Evolutionary conservation across 1,140 invertebrate genomes (phyloP), one percentile per base, ranked within the genome.

Genomic region (Nautilus pompilius): DNA sequence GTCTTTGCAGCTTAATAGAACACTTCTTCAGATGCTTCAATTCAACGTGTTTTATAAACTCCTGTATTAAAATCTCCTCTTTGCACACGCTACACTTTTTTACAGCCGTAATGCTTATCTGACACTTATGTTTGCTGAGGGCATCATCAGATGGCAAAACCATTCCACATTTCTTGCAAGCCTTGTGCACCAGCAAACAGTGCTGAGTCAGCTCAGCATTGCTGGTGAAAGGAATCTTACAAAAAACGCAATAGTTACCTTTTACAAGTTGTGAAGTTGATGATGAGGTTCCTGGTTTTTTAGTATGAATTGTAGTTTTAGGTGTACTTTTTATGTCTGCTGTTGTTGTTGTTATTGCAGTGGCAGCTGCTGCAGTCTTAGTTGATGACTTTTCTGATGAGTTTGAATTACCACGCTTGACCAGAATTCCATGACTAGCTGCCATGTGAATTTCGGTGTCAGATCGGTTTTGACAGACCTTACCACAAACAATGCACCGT

Each of bases 131-230:
- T 10, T 62, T 69, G 3, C 45, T 26, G 1, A 79, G 62, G 13
- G 75, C 70, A 33, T 63, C 62, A 30, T 67, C 67, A 33, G 71
- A 70, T n/a, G 73, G 66, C 1, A 79, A 75, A 5, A 79, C 77
- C 72, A 79, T 75, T 15, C 77, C 75, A 69, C 77, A 79, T 34
- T 69, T 73, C 53, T 64, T 71, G 36, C 77, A 79, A 4, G 77
- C 76, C 10, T 76, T 71, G 64, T 79, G 77, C 30, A 70, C 69
- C 29, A 70, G 57, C 46, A 79, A 69, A 62, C 77, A 77, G 55
- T 79, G 77, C 13, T 75, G 59, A 22, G 75, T 79, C 22, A 79
- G 59, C 34, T 77, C 72, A 24, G 75, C 75, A 60, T 77, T 79
- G 58, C 75, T 72, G 17, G 61, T 55, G 63, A 79, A 79, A 32